Evolutionary conservation across 2,888 invertebrate genomes (phyloP), one percentile per base, ranked within the genome.

Genomic region (Chaetogeoica ovagalla): DNA sequence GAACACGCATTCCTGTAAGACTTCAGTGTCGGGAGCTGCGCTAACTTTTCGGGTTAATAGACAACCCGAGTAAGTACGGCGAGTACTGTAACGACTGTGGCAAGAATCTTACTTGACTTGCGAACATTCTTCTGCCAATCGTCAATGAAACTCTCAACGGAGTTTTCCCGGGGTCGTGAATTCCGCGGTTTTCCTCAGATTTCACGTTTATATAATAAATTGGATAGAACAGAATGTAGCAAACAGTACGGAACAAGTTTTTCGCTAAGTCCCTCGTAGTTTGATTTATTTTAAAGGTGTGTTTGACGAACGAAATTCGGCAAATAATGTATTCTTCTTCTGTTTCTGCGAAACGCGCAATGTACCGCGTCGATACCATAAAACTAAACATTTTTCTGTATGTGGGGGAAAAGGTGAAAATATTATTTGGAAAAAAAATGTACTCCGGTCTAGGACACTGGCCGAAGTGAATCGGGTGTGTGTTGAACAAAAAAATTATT

Each of bases 121-220:
- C 19, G 37, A 66, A 4, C 13, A 6, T 11, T n/a, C 43, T 75
- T 43, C 57, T 23, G 57, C 21, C 57, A 57, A 66, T 30, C 66
- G 39, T 55, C 23, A n/a, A 52, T 59, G 23, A 43, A 68, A 59
- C n/a, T 30, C 30, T 2, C 30, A 4, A 23, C 15, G 19, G 66
- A 43, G 66, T 74, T 74, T 39, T 55, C 30, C 43, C 23, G 11
- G 7, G n/a, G 23, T 2, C 15, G 17, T 48, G 23, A 19, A 59
- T 66, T 66, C 30, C 17, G 19, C 17, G 19, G 23, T 43, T 23
- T 55, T 17, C 23, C n/a, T 68, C 66, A 2, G 30, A 9, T 66
- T 59, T 48, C 23, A 15, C 59, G 30, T 59, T 68, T 68, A 75
- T 66, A 66, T 59, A 65, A 66, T 19, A 19, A 48, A 59, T 75